phyloP scores from a whole-genome alignment of 1,140 invertebrate genomes.

The Drosophila nasuta region DNA sequence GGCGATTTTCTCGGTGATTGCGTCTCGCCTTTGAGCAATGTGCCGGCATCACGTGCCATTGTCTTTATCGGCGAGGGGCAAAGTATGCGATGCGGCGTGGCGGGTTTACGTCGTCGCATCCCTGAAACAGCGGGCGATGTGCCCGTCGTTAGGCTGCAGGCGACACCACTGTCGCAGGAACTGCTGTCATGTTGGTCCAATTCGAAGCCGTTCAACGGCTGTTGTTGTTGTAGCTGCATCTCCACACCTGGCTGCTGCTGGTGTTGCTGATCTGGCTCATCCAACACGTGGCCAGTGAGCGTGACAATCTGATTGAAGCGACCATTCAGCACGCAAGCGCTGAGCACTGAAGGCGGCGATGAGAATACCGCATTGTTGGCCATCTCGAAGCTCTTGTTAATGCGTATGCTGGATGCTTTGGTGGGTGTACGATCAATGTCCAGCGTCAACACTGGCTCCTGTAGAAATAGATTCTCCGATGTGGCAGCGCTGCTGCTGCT shows the following conservation, averaged over 20 bases:
- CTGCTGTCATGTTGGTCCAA: conserved; percentile 79
- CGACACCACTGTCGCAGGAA: conserved; percentile 84
- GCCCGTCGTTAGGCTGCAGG: conserved; percentile 51
- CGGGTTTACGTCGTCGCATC: conserved; percentile 71
- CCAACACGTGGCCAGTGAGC: conserved; percentile 52
- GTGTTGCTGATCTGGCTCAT: conserved; percentile 22
- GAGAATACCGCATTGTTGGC: conserved; percentile 72
- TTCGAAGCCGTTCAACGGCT: conserved; percentile 48
- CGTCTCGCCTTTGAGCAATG: conserved; percentile 37
- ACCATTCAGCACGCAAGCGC: conserved; percentile 69
- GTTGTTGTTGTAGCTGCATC: conserved; percentile 6
- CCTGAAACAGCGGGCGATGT: conserved; percentile 39
- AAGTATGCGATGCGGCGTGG: conserved; percentile 83
- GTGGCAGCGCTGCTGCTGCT: conserved; percentile 64
- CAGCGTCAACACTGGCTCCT: conserved; percentile 79
- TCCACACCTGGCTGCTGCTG: conserved; percentile 8
- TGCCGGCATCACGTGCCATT: conserved; percentile 37
- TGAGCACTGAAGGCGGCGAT: conserved; percentile 69
- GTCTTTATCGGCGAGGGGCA: conserved; percentile 82
- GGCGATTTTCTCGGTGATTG: conserved; percentile 74
- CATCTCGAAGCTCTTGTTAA: conserved; percentile 78
- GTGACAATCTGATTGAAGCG: conserved; percentile 83
- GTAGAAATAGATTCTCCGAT: conserved; percentile 82
- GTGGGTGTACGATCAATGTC: conserved; percentile 83
- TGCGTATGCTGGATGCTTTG: conserved; percentile 81